phyloP scores from a whole-genome alignment of 2,113 vertebrate genomes.

The Coregonus clupeaformis region DNA sequence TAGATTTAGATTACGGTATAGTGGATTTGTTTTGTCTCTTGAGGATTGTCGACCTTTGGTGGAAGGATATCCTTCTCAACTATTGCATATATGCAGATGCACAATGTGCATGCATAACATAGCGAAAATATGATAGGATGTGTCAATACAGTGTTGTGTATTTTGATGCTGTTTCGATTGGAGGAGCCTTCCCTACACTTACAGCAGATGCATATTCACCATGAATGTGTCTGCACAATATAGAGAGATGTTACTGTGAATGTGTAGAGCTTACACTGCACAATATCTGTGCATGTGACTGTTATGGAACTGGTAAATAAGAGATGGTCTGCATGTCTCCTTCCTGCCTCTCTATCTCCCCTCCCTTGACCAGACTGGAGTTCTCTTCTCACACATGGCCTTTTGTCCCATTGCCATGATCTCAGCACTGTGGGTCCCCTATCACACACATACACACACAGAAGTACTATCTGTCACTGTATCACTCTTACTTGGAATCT shows the following conservation, averaged over 20 bases:
- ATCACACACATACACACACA: constrained; percentile 24
- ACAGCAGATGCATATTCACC: background rate
- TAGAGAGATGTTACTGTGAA: too few species aligned
- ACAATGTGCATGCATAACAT: constrained; percentile 6
- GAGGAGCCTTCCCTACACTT: background rate
- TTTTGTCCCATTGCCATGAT: constrained; percentile 74
- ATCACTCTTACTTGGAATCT: constrained; percentile 49
- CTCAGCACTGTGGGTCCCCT: constrained; percentile 60
- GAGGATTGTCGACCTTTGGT: background rate
- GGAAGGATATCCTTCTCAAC: too few species aligned
- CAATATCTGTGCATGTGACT: background rate
- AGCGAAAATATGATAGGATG: too few species aligned
- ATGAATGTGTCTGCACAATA: too few species aligned
- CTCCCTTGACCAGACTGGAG: constrained; percentile 55
- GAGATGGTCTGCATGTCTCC: constrained; percentile 51
- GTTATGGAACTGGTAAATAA: constrained; percentile 6
- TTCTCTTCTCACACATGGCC: constrained; percentile 60
- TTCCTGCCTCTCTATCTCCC: constrained; percentile 59
- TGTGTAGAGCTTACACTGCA: too few species aligned
- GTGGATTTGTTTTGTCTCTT: background rate
- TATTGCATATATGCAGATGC: constrained; percentile 37
- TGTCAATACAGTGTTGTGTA: too few species aligned
- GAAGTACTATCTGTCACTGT: constrained; percentile 66
- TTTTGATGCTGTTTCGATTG: background rate
- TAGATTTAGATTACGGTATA: background rate